Evolutionary conservation across 2,888 invertebrate genomes (phyloP).

Genomic region (Nebria salina): DNA sequence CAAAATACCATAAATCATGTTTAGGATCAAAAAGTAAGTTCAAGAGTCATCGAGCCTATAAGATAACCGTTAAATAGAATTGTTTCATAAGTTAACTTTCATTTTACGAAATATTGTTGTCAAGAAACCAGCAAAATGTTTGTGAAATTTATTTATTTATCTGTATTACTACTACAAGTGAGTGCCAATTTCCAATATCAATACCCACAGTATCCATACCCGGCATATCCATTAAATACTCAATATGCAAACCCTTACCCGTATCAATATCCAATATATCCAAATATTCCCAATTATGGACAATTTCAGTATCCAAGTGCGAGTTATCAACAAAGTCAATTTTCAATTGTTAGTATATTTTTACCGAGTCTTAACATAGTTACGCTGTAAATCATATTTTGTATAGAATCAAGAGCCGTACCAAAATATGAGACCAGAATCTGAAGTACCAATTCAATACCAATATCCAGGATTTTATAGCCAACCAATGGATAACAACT

Average conservation of each 20-base stretch:
- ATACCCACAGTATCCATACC: not conserved
- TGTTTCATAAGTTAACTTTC: not conserved
- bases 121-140: not conserved
- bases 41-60: not conserved
- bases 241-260: not conserved
- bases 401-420: not conserved
- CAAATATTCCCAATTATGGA: not conserved
- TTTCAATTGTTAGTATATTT: not conserved
- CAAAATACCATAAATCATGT: not conserved
- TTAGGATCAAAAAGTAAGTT: not conserved
- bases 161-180: not conserved
- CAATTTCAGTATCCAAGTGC: not conserved
- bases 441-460: not conserved
- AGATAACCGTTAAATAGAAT: not conserved
- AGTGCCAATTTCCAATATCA: not conserved
- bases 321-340: not conserved
- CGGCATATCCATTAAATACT: not conserved
- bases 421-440: not conserved
- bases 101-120: not conserved
- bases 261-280: not conserved
- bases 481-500: not conserved
- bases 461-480: not conserved
- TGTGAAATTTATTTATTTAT: not conserved
- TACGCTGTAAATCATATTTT: not conserved
- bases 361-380: not conserved